Evolutionary conservation across 2,113 vertebrate genomes (phyloP).

Genomic region (Octodon degus): DNA sequence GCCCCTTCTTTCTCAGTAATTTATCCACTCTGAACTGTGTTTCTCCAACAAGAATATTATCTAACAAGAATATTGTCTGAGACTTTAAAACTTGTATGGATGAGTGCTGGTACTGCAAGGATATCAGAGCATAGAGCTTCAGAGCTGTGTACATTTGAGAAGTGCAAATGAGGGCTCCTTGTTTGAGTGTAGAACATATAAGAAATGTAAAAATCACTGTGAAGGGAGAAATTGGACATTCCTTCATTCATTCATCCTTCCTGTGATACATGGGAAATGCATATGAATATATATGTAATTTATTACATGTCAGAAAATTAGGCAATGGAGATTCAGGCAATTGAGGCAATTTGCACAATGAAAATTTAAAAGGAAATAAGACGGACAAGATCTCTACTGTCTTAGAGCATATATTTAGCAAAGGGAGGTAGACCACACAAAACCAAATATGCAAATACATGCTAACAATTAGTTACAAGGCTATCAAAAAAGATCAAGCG

Average conservation of each 20-base stretch:
- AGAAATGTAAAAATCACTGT: background rate
- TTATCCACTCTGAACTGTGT: background rate
- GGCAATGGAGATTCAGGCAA: background rate
- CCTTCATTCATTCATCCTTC: background rate
- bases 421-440: background rate
- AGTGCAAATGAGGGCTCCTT: background rate
- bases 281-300: background rate
- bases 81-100: background rate
- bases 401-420: background rate
- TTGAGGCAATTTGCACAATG: background rate
- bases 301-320: background rate
- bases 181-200: background rate
- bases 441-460: background rate
- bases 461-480: background rate
- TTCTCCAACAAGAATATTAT: background rate
- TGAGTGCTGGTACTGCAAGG: background rate
- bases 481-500: background rate
- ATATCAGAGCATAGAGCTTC: background rate
- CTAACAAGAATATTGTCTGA: background rate
- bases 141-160: background rate
- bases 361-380: constrained; percentile 20
- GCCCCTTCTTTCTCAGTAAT: background rate
- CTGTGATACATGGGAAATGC: background rate
- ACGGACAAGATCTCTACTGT: background rate
- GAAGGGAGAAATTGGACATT: background rate